These are phyloP conservation scores for Plotosus lineatus DNA, from an alignment of 2,113 vertebrate genomes.

Conservation along the genomic window DNA sequence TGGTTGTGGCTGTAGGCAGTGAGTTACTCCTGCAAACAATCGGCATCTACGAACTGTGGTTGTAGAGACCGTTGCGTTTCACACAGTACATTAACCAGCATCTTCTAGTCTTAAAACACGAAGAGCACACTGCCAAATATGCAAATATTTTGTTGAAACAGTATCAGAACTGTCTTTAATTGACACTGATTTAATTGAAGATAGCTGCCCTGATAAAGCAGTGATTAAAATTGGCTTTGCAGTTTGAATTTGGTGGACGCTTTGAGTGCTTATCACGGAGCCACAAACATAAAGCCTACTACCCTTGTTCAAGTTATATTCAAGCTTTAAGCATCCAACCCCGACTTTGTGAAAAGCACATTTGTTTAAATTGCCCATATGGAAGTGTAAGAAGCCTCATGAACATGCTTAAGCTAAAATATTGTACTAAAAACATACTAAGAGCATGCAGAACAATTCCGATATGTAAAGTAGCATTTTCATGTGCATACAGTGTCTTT, in stretches of 20 bases:
- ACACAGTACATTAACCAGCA: constrained; percentile 25
- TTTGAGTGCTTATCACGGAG: constrained; percentile 10
- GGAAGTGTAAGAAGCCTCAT: constrained; percentile 41
- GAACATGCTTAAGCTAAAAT: constrained; percentile 55
- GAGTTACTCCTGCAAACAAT: constrained; percentile 13
- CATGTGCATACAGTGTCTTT: constrained; percentile 58
- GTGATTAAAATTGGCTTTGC: constrained; percentile 39
- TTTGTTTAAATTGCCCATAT: constrained; percentile 53
- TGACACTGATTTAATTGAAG: constrained; percentile 46
- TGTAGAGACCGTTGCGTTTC: background rate
- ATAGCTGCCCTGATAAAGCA: constrained; percentile 29
- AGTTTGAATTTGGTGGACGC: constrained; percentile 26
- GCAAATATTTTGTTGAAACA: constrained; percentile 9
- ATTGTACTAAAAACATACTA: constrained; percentile 59
- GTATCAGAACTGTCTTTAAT: constrained; percentile 17
- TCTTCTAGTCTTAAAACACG: constrained; percentile 58
- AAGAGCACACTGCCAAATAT: constrained; percentile 19
- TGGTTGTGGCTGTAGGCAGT: constrained; percentile 26
- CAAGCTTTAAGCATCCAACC: constrained; percentile 40
- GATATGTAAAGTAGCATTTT: constrained; percentile 63
- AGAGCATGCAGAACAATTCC: constrained; percentile 66
- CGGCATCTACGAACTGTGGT: background rate
- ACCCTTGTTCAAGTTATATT: constrained; percentile 29
- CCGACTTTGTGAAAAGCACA: constrained; percentile 40
- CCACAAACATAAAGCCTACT: constrained; percentile 21